Percentiles rank a stretch among this genome's conserved stretches.
Evolutionary conservation across 2,113 vertebrate species (phyloP).

Genomic region (Plecturocebus donacophilus): DNA sequence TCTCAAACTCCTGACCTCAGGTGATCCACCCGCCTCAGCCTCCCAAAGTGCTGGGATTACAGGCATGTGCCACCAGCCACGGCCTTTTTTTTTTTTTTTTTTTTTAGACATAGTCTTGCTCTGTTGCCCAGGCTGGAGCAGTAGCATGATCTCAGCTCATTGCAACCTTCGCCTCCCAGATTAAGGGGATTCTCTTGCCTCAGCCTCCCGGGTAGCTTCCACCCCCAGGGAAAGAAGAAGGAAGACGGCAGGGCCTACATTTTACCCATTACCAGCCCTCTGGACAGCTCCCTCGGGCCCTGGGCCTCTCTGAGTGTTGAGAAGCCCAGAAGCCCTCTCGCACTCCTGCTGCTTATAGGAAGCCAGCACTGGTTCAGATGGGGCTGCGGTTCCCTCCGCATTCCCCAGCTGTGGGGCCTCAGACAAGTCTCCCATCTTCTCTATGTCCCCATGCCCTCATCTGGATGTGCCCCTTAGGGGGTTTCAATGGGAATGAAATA

Average conservation of each 20-base stretch:
- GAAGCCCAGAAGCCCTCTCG: background rate
- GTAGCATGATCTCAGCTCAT: too few species aligned
- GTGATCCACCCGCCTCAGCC: too few species aligned
- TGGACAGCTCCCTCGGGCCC: too few species aligned
- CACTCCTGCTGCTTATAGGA: too few species aligned
- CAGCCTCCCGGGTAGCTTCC: background rate
- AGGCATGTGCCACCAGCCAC: too few species aligned
- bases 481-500: background rate
- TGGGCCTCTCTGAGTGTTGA: background rate
- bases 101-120: too few species aligned
- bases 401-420: background rate
- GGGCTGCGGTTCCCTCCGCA: background rate
- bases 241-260: background rate
- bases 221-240: background rate
- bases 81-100: too few species aligned
- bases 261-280: background rate
- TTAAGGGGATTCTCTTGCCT: too few species aligned
- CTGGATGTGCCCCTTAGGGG: background rate
- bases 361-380: background rate
- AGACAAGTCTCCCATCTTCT: background rate
- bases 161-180: too few species aligned
- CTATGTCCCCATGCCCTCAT: background rate
- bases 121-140: too few species aligned
- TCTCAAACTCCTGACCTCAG: too few species aligned
- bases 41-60: too few species aligned